phyloP scores from a whole-genome alignment of 2,888 invertebrate species.

The Ectobius pallidus region DNA sequence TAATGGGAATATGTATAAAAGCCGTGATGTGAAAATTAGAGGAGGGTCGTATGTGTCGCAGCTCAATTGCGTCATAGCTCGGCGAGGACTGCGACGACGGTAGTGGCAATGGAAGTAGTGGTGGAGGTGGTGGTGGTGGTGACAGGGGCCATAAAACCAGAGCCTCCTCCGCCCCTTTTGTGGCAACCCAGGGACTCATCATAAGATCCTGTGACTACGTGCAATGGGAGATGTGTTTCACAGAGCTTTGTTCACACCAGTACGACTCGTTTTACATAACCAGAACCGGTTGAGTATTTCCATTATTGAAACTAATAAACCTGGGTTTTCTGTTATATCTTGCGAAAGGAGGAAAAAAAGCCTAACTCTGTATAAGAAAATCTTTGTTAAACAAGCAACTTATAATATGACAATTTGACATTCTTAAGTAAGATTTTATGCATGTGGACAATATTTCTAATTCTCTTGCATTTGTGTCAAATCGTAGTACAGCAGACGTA shows the following conservation, averaged over 20 bases:
- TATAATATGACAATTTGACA: no score
- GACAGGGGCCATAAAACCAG: conserved; percentile 1
- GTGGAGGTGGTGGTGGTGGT: no score
- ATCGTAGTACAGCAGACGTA: no score
- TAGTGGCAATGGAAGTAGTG: background rate
- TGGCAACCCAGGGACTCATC: conserved; percentile 10
- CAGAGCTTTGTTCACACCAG: background rate
- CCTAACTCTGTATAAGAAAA: no score
- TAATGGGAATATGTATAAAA: background rate
- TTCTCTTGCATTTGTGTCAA: no score
- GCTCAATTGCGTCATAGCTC: background rate
- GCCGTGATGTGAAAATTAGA: background rate
- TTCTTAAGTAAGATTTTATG: no score
- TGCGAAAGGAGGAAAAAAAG: no score
- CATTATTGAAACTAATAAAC: no score
- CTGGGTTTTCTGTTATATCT: no score
- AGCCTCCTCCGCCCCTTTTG: background rate
- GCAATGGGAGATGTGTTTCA: background rate
- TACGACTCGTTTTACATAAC: background rate
- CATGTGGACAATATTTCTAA: no score
- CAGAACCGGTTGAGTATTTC: no score
- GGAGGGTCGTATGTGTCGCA: background rate
- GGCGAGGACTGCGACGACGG: background rate
- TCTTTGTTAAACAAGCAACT: no score
- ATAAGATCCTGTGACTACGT: background rate